A percentile compares a stretch with the other conserved stretches of the same genome.
Evolutionary conservation across 2,113 vertebrate genomes (phyloP).

Genomic region (Psilopogon haemacephalus): DNA sequence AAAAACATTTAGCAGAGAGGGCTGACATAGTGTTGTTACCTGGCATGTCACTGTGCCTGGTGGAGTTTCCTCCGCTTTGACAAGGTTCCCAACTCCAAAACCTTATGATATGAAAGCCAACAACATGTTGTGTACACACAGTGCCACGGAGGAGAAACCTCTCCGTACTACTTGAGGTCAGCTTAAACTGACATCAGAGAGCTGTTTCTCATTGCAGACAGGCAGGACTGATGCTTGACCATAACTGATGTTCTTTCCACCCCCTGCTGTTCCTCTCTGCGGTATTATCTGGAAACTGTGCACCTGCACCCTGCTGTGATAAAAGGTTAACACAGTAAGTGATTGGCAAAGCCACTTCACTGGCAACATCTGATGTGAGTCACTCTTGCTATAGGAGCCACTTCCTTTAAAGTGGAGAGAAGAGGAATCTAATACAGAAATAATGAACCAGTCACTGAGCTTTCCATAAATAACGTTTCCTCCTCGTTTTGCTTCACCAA

Average conservation of each 20-base stretch:
- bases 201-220: background rate
- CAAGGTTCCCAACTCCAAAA: background rate
- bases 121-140: too few species aligned
- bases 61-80: background rate
- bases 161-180: background rate
- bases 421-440: constrained; percentile 15
- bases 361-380: constrained; percentile 10
- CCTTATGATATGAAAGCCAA: background rate
- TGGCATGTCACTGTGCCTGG: background rate
- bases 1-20: background rate
- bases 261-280: background rate
- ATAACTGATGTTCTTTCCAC: background rate
- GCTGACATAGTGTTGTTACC: background rate
- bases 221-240: background rate
- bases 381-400: constrained; percentile 8
- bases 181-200: background rate
- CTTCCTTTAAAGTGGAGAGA: constrained; percentile 31
- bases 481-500: background rate
- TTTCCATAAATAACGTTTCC: constrained; percentile 52
- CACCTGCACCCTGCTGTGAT: constrained; percentile 3
- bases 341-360: background rate
- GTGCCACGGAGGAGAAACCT: background rate
- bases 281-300: background rate
- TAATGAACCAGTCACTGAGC: constrained; percentile 8
- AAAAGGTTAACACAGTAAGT: constrained; percentile 10